Base-by-base conservation (phyloP, 92 coral and sea anemone species). In the Epizoanthus rinbou region DNA sequence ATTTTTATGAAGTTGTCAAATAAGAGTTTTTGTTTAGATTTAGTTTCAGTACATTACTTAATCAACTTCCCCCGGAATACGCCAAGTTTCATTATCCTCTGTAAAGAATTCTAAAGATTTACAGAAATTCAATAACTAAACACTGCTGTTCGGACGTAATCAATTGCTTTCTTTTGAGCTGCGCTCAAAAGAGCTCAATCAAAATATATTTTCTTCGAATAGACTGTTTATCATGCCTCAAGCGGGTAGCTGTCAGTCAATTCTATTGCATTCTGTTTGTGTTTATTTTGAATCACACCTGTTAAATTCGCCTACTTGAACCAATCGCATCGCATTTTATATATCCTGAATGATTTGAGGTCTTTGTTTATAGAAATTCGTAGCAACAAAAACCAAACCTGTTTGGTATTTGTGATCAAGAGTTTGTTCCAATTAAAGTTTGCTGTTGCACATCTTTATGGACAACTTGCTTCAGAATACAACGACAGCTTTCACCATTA, bases 361-460 rank as follows among this genome's bases (percentile, higher is more conserved):
- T 13, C 37, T 72, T 72, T 72, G 76, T 72, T 72, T 72, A 72
- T 52, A 72, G 22, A 72, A 47, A 72, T 72, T 72, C 60, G 60
- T 72, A 72, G 76, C 76, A 72, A 72, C 76, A 72, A 72, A 71
- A 23, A 18, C n/a, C 10, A 11, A 72, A 47, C 14, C 76, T 22
- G 58, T 41, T 47, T 72, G 60, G 73, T 25, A 31, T 67, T 72
- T 72, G 37, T 72, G 76, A 72, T 72, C 58, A 13, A 72, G 45
- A 72, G 19, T 57, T 72, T 47, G 76, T 57, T 21, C 13, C 60
- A 72, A 45, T 72, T 45, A 72, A 43, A 16, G n/a, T 23, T 4
- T 21, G 47, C 19, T 57, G 23, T 15, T n/a, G 7, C 41, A 11
- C 58, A 1, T 21, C 28, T 11, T 72, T 9, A 72, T 23, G 25